Base-by-base conservation (phyloP, 1,140 invertebrate genomes). In the Platyura marginata region DNA sequence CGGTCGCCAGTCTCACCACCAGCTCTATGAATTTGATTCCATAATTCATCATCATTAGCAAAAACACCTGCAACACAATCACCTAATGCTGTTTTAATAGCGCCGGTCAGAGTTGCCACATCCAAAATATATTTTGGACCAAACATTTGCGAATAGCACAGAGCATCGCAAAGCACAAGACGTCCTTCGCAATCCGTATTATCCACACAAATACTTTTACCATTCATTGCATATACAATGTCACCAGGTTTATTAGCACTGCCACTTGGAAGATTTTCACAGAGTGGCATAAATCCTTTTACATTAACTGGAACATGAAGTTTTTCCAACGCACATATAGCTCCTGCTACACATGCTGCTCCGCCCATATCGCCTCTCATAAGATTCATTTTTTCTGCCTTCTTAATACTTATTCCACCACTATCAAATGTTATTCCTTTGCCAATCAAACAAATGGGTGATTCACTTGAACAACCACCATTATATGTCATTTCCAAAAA, bases 331-430 rank as follows among this genome's bases (percentile, higher is more conserved):
- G 80, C 76, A 49, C 70, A 69, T 4, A 86, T 66, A 1, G 79
- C 64, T 1, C 72, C 75, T 2, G 77, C 61, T n/a, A 84, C 79
- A 56, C 75, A 79, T 3, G 87, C 85, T 21, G 81, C 86, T 1
- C 88, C 88, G 11, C 79, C 81, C 87, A 92, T 91, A 57, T 91
- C 88, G 2, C 72, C 82, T 51, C 82, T 68, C 88, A 92, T 92
- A 46, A 75, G 70, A 41, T 77, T 76, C 79, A 92, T 85, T 10
- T 71, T 67, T 4, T 63, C 52, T 10, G 75, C 52, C 1, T 79
- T 71, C 64, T 90, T 91, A 8, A 92, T 61, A 46, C 81, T 84
- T 43, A 91, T 81, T 45, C 86, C 86, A 47, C 88, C 88, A 50
- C 78, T 75, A 50, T 92, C 85, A 63, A 91, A 91, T 2, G 85